Percentiles rank a stretch among this genome's conserved stretches.
These are phyloP conservation scores for Enteromius unitaeniatus DNA, from an alignment of 2,797 vertebrate genomes.

Conservation along the genomic window DNA sequence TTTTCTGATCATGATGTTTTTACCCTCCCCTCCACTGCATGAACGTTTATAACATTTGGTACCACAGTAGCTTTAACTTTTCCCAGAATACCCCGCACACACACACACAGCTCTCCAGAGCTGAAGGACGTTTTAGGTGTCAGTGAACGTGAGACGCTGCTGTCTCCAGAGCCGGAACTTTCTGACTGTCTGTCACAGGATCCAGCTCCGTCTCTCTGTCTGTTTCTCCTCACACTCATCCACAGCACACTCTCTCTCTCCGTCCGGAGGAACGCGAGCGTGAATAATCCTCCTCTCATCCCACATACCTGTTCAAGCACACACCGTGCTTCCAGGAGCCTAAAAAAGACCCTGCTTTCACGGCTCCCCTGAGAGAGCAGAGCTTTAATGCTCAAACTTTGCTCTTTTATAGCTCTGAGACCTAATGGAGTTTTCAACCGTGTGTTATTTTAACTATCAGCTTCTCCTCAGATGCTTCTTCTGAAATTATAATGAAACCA, in stretches of 20 bases:
- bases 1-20: not conserved
- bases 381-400: not conserved
- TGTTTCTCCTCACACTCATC: slow-evolving; percentile 38
- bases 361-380: slow-evolving; percentile 15
- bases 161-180: slow-evolving; percentile 70
- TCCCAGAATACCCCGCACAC: not conserved
- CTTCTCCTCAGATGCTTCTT: not conserved
- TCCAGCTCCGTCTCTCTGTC: slow-evolving; percentile 17
- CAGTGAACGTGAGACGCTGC: slow-evolving; percentile 71
- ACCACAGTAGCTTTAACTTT: too few species aligned
- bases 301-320: slow-evolving; percentile 39
- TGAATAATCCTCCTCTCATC: slow-evolving; percentile 43
- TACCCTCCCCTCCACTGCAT: not conserved
- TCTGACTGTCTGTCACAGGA: slow-evolving; percentile 68
- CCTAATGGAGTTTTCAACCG: not conserved
- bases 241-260: slow-evolving; percentile 47
- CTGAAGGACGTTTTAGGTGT: slow-evolving; percentile 74
- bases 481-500: not conserved
- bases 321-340: slow-evolving; percentile 20
- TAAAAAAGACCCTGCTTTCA: slow-evolving; percentile 22
- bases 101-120: slow-evolving; percentile 36
- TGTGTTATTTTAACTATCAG: not conserved
- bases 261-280: slow-evolving; percentile 56
- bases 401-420: slow-evolving; percentile 4
- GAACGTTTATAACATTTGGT: not conserved